Evolutionary conservation across 2,797 vertebrate species (phyloP).

Genomic region (Tragelaphus oryx): DNA sequence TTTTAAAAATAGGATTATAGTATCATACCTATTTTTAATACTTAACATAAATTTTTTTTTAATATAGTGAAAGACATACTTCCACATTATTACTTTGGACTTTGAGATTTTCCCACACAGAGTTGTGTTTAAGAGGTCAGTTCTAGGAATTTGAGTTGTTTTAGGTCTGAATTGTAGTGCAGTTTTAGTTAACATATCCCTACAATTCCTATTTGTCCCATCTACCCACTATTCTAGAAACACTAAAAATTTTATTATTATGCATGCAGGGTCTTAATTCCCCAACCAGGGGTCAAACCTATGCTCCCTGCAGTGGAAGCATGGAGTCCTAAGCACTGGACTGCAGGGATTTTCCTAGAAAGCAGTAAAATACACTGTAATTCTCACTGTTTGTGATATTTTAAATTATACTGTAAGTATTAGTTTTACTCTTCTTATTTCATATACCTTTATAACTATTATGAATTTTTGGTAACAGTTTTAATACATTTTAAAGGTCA

Average conservation of each 20-base stretch:
- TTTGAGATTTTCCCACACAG: background rate
- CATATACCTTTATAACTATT: background rate
- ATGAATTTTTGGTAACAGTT: background rate
- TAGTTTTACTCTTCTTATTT: constrained; percentile 2
- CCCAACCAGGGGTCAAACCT: background rate
- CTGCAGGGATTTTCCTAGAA: background rate
- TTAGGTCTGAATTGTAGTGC: background rate
- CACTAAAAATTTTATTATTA: background rate
- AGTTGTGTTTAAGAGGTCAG: background rate
- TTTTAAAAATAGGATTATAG: background rate
- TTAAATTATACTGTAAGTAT: background rate
- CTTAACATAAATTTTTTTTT: constrained; percentile 20
- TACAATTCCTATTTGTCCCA: background rate
- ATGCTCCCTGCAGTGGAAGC: background rate
- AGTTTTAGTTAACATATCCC: background rate
- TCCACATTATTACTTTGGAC: background rate
- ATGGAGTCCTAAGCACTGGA: background rate
- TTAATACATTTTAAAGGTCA: background rate
- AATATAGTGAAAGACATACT: background rate
- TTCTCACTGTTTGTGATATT: background rate
- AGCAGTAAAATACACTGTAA: background rate
- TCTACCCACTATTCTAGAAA: background rate
- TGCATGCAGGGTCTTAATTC: background rate
- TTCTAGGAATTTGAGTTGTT: background rate
- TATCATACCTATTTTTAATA: background rate